These are phyloP conservation scores for Slavum lentiscoides DNA, from an alignment of 2,888 invertebrate species.

Conservation along the genomic window DNA sequence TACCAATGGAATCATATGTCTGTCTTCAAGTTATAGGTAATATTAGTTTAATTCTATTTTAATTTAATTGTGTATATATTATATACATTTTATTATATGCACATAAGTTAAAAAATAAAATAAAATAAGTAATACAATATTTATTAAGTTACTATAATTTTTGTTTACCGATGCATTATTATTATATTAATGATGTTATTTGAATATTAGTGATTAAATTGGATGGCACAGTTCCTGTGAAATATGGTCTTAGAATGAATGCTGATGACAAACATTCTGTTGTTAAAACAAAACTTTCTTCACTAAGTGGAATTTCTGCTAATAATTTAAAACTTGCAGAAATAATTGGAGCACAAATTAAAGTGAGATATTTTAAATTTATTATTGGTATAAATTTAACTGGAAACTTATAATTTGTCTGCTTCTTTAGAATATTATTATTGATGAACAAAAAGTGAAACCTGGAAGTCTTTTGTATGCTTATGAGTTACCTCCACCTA, in stretches of 20 bases:
- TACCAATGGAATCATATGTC: constrained; percentile 86
- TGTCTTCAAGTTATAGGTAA: constrained; percentile 76
- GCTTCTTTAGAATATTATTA: constrained; percentile 60
- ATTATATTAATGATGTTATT: constrained; percentile 22
- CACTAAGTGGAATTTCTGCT: constrained; percentile 67
- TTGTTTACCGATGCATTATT: too few relatives aligned
- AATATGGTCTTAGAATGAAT: constrained; percentile 82
- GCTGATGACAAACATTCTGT: constrained; percentile 80
- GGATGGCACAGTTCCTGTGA: constrained; percentile 80
- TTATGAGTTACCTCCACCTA: constrained; percentile 68
- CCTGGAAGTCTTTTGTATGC: constrained; percentile 64
- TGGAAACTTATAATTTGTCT: neutral
- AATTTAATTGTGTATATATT: too few relatives aligned
- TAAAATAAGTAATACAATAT: too few relatives aligned
- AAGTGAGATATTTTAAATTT: constrained; percentile 58
- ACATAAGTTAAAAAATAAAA: too few relatives aligned
- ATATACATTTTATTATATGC: too few relatives aligned
- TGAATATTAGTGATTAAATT: constrained; percentile 68
- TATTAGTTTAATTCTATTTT: neutral
- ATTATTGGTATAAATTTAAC: constrained; percentile 5
- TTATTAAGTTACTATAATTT: too few relatives aligned
- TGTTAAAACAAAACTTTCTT: constrained; percentile 72
- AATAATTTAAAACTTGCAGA: constrained; percentile 73
- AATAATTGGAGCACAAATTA: constrained; percentile 71
- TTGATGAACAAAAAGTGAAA: constrained; percentile 60